A percentile compares a stretch with the other conserved stretches of the same genome.
Conservation (phyloP, 1,140 invertebrate species). For the Aricia agestis region DNA sequence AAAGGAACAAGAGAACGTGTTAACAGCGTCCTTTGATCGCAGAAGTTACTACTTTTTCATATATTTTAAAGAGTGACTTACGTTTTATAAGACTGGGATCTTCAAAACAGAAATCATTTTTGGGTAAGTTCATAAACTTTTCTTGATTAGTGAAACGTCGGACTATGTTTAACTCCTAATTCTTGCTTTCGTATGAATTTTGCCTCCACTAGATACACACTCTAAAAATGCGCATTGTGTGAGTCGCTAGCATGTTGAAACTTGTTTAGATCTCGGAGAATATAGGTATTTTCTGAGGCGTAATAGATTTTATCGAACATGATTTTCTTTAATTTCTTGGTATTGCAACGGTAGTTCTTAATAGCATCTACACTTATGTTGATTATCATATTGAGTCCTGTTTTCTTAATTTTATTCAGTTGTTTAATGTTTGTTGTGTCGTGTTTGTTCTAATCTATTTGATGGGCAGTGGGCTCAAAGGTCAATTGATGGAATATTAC, state of each 20-base stretch:
- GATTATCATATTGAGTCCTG: neutral
- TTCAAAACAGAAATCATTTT: conserved; percentile 35
- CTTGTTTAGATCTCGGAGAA: conserved; percentile 28
- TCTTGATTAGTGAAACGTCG: conserved; percentile 2
- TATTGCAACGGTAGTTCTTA: neutral
- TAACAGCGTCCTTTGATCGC: conserved; percentile 22
- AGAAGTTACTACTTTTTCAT: conserved; percentile 44
- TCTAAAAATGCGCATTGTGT: neutral
- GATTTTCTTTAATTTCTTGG: neutral
- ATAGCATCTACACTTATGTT: neutral
- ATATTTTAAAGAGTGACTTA: conserved; percentile 45
- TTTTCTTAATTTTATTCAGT: neutral
- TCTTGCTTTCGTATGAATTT: neutral
- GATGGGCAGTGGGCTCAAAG: neutral
- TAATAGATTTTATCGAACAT: neutral
- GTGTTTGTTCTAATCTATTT: neutral
- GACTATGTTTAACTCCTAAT: neutral
- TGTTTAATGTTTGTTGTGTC: neutral
- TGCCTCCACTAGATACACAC: neutral
- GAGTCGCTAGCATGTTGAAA: conserved; percentile 28
- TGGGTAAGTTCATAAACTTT: conserved; percentile 36
- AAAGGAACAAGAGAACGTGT: conserved; percentile 5
- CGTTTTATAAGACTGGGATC: conserved; percentile 26
- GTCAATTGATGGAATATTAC: conserved; percentile 10
- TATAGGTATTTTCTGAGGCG: neutral